Base-by-base conservation (phyloP, 1,140 invertebrate species). In the Papilio polytes region DNA sequence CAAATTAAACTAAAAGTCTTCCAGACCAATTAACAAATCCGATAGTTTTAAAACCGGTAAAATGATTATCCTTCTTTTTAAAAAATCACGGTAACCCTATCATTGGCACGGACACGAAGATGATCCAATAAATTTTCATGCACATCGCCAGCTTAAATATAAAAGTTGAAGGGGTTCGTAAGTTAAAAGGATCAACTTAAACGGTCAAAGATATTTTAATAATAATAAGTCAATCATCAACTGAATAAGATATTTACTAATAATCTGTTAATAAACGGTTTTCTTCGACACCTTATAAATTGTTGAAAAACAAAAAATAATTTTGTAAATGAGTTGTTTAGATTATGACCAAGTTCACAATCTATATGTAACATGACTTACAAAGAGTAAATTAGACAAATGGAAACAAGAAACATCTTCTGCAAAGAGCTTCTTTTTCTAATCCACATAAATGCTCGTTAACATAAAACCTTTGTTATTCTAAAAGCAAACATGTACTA, bases 101-200 rank as follows among this genome's bases (percentile, higher is more conserved):
- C 51, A 53, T n/a, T 53, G 51, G 51, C 51, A 53, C 51, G 51
- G 18, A n/a, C 51, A 53, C 15, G 51, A 53, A 18, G 51, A 18
- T 18, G 18, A 18, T n/a, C 6, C 51, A 15, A 53, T 4, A 53
- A 53, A 53, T 53, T 53, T 53, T 53, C 51, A 53, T 53, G 51
- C 51, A 53, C 15, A 53, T 53, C 51, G 51, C 51, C 51, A 53
- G 15, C 18, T 53, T 53, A 53, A 53, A 53, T 53, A 53, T 53
- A n/a, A 53, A 53, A 53, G 51, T 18, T 53, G 51, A 53, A 53
- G 51, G 3, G 51, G 78, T 36, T 80, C 63, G 41, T 66, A 22
- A 78, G 41, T 56, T 78, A 36, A 56, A n/a, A 41, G 3, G n/a
- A 20, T 41, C 9, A 18, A 2, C 3, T 53, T 53, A 53, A n/a